phyloP scores from a whole-genome alignment of 2,797 vertebrate species.

The Miichthys miiuy region DNA sequence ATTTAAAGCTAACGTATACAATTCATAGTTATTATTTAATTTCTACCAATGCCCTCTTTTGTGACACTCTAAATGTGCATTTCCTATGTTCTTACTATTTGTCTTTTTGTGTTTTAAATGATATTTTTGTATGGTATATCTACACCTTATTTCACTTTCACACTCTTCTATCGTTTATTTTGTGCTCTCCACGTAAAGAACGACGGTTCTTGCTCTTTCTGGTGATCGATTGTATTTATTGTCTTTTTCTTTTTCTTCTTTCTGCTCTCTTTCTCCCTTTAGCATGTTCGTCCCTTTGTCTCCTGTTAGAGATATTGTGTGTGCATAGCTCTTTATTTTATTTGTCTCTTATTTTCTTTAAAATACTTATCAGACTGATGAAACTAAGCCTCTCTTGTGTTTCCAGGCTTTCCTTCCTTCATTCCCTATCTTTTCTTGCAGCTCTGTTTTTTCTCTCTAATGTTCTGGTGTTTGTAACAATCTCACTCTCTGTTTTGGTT shows the following conservation, averaged over 20 bases:
- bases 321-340: conserved; percentile 75
- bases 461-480: conserved; percentile 84
- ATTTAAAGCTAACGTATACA: conserved; percentile 28
- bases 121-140: conserved; percentile 64
- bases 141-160: conserved; percentile 55
- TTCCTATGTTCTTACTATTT: conserved; percentile 72
- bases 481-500: conserved; percentile 79
- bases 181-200: conserved; percentile 61
- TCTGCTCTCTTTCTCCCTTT: conserved; percentile 74
- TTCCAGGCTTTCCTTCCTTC: conserved; percentile 84
- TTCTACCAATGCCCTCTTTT: conserved; percentile 68
- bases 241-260: conserved; percentile 73
- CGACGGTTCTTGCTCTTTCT: conserved; percentile 56
- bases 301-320: conserved; percentile 76
- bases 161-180: conserved; percentile 59
- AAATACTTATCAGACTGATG: conserved; percentile 83
- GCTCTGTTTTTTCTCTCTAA: conserved; percentile 82
- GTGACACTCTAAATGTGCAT: conserved; percentile 84
- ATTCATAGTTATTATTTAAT: conserved; percentile 42
- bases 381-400: conserved; percentile 86
- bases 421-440: conserved; percentile 82
- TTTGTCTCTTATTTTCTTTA: conserved; percentile 77
- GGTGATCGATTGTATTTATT: conserved; percentile 79
- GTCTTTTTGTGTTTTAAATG: conserved; percentile 72
- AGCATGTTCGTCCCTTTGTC: conserved; percentile 75